phyloP scores from a whole-genome alignment of 2,113 vertebrate species.

The Aegithalos caudatus region DNA sequence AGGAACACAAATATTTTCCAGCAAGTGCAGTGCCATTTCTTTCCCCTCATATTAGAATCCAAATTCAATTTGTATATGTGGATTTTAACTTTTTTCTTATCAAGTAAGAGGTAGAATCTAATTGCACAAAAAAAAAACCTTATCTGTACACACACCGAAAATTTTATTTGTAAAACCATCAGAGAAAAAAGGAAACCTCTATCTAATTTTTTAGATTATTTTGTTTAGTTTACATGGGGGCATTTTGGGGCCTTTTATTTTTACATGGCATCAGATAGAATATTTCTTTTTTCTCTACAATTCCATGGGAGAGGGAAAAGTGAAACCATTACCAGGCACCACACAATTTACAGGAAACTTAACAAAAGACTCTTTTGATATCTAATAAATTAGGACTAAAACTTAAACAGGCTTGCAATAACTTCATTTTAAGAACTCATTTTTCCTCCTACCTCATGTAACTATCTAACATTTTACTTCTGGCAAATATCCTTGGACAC shows the following conservation, averaged over 20 bases:
- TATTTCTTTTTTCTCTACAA: neutral
- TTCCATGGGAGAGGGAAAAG: neutral
- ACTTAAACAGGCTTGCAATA: neutral
- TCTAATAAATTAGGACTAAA: neutral
- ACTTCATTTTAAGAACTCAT: neutral
- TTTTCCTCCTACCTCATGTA: neutral
- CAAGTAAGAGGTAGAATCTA: neutral
- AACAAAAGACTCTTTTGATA: neutral
- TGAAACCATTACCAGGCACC: neutral
- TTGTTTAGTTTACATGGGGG: neutral
- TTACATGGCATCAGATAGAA: neutral
- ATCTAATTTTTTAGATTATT: neutral
- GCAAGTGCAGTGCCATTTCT: neutral
- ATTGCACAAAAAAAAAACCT: neutral
- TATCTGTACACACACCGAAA: neutral
- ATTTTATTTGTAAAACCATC: neutral
- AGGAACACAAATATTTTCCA: neutral
- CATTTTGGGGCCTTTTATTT: fast-evolving
- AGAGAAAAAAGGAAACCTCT: neutral
- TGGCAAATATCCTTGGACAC: neutral
- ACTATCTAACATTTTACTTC: neutral
- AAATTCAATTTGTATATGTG: neutral
- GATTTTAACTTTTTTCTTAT: neutral
- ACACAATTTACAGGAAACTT: neutral
- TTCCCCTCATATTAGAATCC: neutral